Evolutionary conservation across 1,140 invertebrate species (phyloP).

Genomic region (Neodiprion pinetum): DNA sequence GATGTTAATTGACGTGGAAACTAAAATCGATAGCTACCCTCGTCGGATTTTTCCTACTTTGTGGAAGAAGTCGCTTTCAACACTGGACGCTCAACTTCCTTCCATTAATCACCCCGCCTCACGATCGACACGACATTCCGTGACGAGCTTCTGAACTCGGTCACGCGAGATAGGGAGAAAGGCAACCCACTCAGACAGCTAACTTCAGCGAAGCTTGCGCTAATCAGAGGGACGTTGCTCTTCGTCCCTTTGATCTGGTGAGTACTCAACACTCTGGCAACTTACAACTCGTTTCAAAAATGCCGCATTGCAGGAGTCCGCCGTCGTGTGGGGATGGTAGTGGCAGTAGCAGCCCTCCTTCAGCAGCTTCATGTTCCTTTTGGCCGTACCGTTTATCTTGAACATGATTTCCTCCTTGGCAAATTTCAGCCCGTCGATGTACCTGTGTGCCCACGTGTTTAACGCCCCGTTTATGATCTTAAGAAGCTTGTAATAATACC

Average conservation of each 20-base stretch:
- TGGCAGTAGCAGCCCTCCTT: constrained; percentile 61
- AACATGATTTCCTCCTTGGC: constrained; percentile 52
- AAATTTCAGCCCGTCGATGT: constrained; percentile 51
- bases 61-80: background rate
- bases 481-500: constrained; percentile 55
- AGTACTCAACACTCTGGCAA: constrained; percentile 25
- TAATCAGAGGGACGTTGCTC: background rate
- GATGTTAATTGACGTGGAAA: background rate
- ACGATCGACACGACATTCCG: background rate
- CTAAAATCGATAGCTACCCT: background rate
- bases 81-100: too few species aligned
- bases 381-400: constrained; percentile 56
- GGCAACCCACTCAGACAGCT: too few species aligned
- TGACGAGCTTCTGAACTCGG: background rate
- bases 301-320: constrained; percentile 59
- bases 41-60: background rate
- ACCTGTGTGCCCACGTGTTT: constrained; percentile 52
- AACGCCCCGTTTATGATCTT: constrained; percentile 51
- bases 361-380: constrained; percentile 57
- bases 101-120: background rate
- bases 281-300: constrained; percentile 60
- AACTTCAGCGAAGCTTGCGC: background rate
- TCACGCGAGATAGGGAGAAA: background rate
- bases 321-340: constrained; percentile 58
- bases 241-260: background rate